These are phyloP conservation scores for Trachemys scripta DNA, from an alignment of 2,113 vertebrate genomes.

Conservation along the genomic window DNA sequence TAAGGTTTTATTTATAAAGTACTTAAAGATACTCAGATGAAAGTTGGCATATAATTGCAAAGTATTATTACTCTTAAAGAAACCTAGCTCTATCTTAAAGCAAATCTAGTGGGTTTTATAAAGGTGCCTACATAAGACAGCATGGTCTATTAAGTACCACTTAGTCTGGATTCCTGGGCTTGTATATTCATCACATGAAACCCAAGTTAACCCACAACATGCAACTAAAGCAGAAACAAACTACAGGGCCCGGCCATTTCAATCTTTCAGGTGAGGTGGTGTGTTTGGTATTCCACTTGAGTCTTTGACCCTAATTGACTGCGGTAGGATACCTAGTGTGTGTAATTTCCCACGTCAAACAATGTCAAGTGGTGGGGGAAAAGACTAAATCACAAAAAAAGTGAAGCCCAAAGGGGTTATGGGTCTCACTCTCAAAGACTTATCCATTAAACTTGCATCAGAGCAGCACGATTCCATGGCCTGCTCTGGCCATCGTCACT, in stretches of 20 bases:
- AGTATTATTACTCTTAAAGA: not conserved
- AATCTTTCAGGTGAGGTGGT: not conserved
- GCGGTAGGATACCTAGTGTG: not conserved
- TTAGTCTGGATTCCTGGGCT: not conserved
- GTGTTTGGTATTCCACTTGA: fast-evolving
- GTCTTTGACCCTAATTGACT: not conserved
- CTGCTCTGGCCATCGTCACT: not conserved
- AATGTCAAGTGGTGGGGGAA: not conserved
- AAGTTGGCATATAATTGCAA: not conserved
- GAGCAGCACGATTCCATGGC: fast-evolving
- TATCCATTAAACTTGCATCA: not conserved
- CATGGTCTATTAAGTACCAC: not conserved
- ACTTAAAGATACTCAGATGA: not conserved
- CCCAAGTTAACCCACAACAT: fast-evolving
- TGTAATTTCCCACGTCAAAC: not conserved
- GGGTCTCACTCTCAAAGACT: fast-evolving
- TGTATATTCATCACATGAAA: not conserved
- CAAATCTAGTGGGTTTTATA: not conserved
- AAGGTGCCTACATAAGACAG: not conserved
- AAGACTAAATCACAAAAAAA: not conserved
- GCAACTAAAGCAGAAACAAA: not conserved
- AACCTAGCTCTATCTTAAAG: not conserved
- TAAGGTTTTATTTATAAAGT: not conserved
- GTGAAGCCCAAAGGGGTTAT: not conserved
- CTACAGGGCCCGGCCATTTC: not conserved